Conservation (phyloP, 2,888 invertebrate genomes). For the Caenorhabditis doughertyi region DNA sequence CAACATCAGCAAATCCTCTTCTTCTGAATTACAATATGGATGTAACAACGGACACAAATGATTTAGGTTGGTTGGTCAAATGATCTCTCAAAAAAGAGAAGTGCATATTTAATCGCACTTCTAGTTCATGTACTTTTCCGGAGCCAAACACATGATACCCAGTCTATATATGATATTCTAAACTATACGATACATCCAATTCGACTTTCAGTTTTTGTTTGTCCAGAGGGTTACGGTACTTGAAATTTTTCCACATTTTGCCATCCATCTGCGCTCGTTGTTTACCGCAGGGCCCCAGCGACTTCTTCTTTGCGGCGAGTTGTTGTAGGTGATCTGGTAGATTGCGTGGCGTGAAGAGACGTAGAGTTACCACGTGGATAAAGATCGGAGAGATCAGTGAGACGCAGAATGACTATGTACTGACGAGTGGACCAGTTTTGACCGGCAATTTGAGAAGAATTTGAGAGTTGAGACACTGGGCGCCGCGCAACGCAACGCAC, state of each 20-base stretch:
- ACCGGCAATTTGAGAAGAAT: conserved; percentile 61
- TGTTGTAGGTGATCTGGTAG: conserved; percentile 22
- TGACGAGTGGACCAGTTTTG: conserved; percentile 71
- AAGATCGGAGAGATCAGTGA: conserved; percentile 27
- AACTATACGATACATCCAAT: conserved; percentile 12
- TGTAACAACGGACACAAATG: conserved; percentile 75
- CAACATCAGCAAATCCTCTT: conserved; percentile 72
- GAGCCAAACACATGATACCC: background rate
- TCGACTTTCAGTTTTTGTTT: conserved; percentile 41
- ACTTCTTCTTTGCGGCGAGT: conserved; percentile 53
- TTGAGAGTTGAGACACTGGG: conserved; percentile 36
- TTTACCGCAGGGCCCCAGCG: conserved; percentile 48
- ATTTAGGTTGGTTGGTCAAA: conserved; percentile 65
- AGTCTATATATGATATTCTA: conserved; percentile 6
- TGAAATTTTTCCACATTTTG: conserved; percentile 50
- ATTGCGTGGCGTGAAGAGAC: conserved; percentile 43
- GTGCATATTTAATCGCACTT: conserved; percentile 41
- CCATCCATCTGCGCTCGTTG: conserved; percentile 50
- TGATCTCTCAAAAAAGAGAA: background rate
- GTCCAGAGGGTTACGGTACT: conserved; percentile 60
- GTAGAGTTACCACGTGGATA: conserved; percentile 33
- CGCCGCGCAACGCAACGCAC: conserved; percentile 22
- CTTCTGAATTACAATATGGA: conserved; percentile 74
- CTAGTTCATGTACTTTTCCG: conserved; percentile 41
- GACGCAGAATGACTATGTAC: conserved; percentile 42